Conservation (phyloP, 2,797 vertebrate species). For the Phrynocephalus vlangalii region DNA sequence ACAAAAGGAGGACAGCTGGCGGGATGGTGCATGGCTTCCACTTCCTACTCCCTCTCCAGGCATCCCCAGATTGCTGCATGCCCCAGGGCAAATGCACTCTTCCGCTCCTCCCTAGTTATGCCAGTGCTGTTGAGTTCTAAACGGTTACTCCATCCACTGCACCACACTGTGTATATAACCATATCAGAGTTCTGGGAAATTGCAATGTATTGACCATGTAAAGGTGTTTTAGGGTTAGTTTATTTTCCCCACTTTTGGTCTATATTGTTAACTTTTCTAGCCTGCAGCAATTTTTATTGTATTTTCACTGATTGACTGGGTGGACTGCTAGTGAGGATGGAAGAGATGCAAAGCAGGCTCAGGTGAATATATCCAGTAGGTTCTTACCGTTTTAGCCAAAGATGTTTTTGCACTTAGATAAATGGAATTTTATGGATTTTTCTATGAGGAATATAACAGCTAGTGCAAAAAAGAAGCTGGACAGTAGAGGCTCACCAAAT, state of each 20-base stretch:
- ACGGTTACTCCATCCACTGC: too few relatives aligned
- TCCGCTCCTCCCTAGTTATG: too few relatives aligned
- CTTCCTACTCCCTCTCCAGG: too few relatives aligned
- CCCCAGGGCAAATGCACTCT: too few relatives aligned
- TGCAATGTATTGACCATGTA: background rate
- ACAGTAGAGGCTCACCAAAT: background rate
- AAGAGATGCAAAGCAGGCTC: slow-evolving; percentile 15
- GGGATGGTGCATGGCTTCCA: too few relatives aligned
- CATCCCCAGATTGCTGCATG: too few relatives aligned
- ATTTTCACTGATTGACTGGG: slow-evolving; percentile 20
- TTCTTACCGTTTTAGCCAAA: slow-evolving; percentile 30
- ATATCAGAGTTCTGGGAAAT: slow-evolving; percentile 16
- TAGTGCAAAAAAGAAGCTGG: background rate
- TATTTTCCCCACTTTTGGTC: slow-evolving; percentile 16
- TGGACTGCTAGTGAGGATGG: slow-evolving; percentile 3
- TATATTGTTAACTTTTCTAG: background rate
- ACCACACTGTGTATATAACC: too few relatives aligned
- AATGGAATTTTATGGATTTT: slow-evolving; percentile 37
- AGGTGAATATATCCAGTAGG: slow-evolving; percentile 16
- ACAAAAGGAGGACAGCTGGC: too few relatives aligned
- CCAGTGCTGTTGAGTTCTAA: too few relatives aligned
- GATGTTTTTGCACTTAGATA: background rate
- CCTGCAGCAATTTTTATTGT: slow-evolving; percentile 42
- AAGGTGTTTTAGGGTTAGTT: background rate
- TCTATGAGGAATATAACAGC: background rate